Percentiles rank a stretch among this genome's conserved stretches.
These are phyloP conservation scores for Ptilonorhynchus violaceus DNA, from an alignment of 2,113 vertebrate species.

Conservation along the genomic window DNA sequence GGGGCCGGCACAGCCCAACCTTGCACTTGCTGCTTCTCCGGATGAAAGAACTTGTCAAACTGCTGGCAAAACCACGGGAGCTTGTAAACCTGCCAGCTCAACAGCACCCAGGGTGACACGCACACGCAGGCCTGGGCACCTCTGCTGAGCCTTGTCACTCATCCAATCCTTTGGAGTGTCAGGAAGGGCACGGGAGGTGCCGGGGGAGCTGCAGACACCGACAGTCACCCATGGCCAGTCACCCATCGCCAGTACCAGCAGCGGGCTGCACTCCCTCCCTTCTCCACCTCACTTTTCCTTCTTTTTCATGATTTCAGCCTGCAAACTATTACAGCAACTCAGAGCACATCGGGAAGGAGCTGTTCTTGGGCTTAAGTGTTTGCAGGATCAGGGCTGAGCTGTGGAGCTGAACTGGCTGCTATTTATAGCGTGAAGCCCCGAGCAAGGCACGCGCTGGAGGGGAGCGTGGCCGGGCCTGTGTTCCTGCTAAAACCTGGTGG, in stretches of 20 bases:
- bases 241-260: fast-evolving
- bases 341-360: background rate
- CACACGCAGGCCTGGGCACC: background rate
- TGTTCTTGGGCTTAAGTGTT: background rate
- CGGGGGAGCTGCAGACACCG: background rate
- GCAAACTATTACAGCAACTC: background rate
- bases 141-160: fast-evolving
- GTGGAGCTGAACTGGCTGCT: background rate
- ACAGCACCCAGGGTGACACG: background rate
- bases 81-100: background rate
- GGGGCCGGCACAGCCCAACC: background rate
- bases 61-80: background rate
- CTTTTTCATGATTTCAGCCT: background rate
- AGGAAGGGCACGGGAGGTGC: background rate
- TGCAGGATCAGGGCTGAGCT: background rate
- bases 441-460: background rate
- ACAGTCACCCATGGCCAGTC: fast-evolving
- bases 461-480: fast-evolving
- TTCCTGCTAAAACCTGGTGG: background rate
- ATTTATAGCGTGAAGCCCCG: background rate
- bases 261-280: fast-evolving
- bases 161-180: background rate
- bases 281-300: background rate
- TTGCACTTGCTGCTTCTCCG: background rate
- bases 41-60: background rate